phyloP scores from a whole-genome alignment of 2,113 vertebrate species.

The Corydoras sp. region DNA sequence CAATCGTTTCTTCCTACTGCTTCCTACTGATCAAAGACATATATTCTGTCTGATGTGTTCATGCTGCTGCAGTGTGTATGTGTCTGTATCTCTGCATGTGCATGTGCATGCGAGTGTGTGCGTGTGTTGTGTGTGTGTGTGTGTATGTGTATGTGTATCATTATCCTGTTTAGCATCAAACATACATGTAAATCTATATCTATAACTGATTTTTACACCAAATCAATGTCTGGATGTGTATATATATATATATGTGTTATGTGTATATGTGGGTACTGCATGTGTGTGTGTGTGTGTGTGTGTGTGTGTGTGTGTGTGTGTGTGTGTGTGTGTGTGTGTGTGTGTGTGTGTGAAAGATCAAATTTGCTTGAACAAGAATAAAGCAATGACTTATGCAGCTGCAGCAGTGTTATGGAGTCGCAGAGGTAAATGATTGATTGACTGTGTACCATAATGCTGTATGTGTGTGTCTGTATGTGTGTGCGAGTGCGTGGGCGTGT shows the following conservation, averaged over 20 bases:
- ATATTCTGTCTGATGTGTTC: constrained; percentile 80
- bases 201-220: neutral
- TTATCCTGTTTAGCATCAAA: constrained; percentile 1
- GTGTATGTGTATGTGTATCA: neutral
- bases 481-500: constrained; percentile 34
- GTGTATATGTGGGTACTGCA: constrained; percentile 4
- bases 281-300: constrained; percentile 22
- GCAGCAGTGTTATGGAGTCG: constrained; percentile 23
- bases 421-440: constrained; percentile 39
- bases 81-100: constrained; percentile 5
- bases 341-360: neutral
- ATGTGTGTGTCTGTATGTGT: constrained; percentile 28
- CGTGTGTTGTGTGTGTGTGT: constrained; percentile 21
- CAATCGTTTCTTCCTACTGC: constrained; percentile 90
- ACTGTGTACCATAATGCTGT: constrained; percentile 23
- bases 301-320: constrained; percentile 7
- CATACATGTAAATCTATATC: constrained; percentile 10
- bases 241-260: constrained; percentile 6
- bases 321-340: constrained; percentile 24
- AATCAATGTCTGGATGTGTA: constrained; percentile 1
- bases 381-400: constrained; percentile 36
- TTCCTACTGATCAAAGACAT: constrained; percentile 93
- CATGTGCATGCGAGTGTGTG: constrained; percentile 4
- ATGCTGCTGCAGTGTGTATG: neutral
- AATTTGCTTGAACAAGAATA: constrained; percentile 35